Conservation (phyloP, 2,797 vertebrate genomes). For the Microctenopoma steveboyesi region DNA sequence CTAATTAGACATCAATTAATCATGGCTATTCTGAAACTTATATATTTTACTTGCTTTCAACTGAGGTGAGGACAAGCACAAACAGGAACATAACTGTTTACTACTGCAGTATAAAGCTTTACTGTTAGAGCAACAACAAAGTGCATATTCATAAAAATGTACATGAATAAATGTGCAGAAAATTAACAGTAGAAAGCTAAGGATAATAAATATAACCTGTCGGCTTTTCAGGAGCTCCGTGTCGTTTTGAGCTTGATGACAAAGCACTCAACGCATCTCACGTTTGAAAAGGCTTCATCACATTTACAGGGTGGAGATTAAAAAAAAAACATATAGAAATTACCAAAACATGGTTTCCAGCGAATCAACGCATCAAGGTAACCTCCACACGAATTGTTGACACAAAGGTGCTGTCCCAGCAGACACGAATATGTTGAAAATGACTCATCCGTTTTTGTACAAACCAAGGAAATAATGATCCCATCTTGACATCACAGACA, state of each 20-base stretch:
- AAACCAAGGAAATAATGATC: constrained; percentile 44
- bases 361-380: neutral
- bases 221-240: constrained; percentile 29
- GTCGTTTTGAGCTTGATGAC: constrained; percentile 33
- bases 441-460: constrained; percentile 59
- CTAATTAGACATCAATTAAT: constrained; percentile 1
- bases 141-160: neutral
- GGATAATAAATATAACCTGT: constrained; percentile 34
- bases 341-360: constrained; percentile 18
- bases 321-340: constrained; percentile 16
- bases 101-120: neutral
- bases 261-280: constrained; percentile 7
- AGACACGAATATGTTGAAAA: constrained; percentile 45
- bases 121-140: neutral
- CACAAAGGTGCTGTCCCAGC: constrained; percentile 44
- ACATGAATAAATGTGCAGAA: constrained; percentile 1
- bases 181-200: constrained; percentile 19
- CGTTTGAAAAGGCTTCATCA: constrained; percentile 24
- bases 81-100: neutral
- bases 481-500: constrained; percentile 38
- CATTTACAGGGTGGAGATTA: constrained; percentile 15
- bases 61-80: constrained; percentile 3
- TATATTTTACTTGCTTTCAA: neutral
- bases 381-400: constrained; percentile 44
- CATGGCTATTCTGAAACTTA: constrained; percentile 3